These are phyloP conservation scores for Sussaba pulchella DNA, from an alignment of 2,888 invertebrate species.

Conservation along the genomic window DNA sequence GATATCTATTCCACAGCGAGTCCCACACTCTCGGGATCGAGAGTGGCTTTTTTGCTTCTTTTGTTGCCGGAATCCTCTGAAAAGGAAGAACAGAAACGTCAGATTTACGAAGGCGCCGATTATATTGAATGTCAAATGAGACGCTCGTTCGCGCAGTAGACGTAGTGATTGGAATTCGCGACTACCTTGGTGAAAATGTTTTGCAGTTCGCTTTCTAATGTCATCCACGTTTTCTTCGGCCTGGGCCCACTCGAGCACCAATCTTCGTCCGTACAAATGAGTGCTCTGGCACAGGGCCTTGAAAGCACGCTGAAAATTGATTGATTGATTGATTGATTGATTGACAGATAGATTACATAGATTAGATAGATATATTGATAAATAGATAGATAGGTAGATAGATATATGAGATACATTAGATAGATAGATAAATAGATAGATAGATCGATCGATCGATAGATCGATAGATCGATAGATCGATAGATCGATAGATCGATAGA, in stretches of 20 bases:
- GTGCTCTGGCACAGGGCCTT: constrained; percentile 97
- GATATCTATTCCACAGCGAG: constrained; percentile 70
- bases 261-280: constrained; percentile 97
- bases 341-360: too few species aligned
- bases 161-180: constrained; percentile 38
- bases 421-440: too few species aligned
- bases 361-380: too few species aligned
- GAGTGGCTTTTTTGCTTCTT: constrained; percentile 75
- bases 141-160: background rate
- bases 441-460: too few species aligned
- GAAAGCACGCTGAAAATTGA: constrained; percentile 93
- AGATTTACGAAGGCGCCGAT: constrained; percentile 8
- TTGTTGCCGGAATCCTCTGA: constrained; percentile 71
- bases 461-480: too few species aligned
- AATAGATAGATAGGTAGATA: too few species aligned
- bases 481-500: too few species aligned
- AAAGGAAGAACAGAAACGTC: constrained; percentile 33
- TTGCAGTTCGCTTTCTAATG: constrained; percentile 94
- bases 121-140: constrained; percentile 39
- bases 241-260: constrained; percentile 98
- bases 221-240: constrained; percentile 91
- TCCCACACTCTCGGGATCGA: constrained; percentile 78
- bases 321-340: too few species aligned
- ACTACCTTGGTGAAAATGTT: constrained; percentile 85
- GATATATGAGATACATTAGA: too few species aligned